Evolutionary conservation across 2,888 invertebrate species (phyloP).

Genomic region (Serrognathus titanus): DNA sequence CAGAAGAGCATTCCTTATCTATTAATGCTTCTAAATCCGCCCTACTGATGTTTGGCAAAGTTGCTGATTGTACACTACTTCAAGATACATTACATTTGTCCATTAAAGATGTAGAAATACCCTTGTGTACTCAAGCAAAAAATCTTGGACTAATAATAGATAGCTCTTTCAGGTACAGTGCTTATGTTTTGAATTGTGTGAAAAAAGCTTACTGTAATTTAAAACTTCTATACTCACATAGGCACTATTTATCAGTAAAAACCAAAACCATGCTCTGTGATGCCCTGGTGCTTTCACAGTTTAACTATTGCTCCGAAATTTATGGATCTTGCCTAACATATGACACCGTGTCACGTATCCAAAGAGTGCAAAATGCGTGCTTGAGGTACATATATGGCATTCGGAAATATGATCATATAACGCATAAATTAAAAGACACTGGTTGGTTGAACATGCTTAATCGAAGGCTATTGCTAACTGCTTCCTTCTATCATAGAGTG

Average conservation of each 20-base stretch:
- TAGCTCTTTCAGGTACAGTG: background rate
- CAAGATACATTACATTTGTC: too few relatives aligned
- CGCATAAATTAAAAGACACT: background rate
- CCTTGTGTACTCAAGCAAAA: too few relatives aligned
- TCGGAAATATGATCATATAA: constrained; percentile 5
- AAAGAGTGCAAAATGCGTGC: constrained; percentile 3
- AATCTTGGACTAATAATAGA: background rate
- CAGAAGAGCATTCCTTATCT: too few relatives aligned
- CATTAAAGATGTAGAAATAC: too few relatives aligned
- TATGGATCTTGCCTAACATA: background rate
- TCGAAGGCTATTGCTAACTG: background rate
- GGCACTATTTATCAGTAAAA: background rate
- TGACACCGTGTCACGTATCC: background rate
- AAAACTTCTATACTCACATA: background rate
- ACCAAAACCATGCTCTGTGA: background rate
- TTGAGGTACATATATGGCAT: background rate
- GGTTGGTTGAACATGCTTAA: constrained; percentile 1
- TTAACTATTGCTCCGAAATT: background rate
- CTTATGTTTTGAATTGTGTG: background rate
- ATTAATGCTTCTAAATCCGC: too few relatives aligned
- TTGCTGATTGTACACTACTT: too few relatives aligned
- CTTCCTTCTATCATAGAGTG: background rate
- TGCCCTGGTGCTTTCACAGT: background rate
- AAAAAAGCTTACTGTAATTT: background rate
- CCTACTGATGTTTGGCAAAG: too few relatives aligned